phyloP scores from a whole-genome alignment of 2,113 vertebrate genomes.

The Mesembrinibis cayennensis region DNA sequence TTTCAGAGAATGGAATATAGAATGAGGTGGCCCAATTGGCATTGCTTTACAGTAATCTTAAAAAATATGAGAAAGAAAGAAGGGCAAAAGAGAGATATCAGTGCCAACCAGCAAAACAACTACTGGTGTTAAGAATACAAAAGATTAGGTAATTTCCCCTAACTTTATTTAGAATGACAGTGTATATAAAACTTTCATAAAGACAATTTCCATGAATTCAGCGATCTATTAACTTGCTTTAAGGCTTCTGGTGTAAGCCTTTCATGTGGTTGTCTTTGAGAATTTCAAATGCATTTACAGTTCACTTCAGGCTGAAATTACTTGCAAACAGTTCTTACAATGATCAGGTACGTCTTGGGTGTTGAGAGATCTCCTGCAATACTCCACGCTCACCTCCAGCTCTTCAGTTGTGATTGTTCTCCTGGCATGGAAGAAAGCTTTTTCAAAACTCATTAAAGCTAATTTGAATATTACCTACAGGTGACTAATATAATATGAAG shows the following conservation, averaged over 20 bases:
- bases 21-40: neutral
- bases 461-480: neutral
- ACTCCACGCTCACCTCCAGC: neutral
- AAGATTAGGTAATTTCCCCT: neutral
- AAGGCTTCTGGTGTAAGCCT: neutral
- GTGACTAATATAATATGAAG: neutral
- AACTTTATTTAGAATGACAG: neutral
- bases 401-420: neutral
- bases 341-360: neutral
- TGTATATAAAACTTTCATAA: slow-evolving; percentile 13
- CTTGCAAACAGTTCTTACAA: neutral
- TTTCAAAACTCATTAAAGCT: neutral
- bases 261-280: slow-evolving; percentile 4
- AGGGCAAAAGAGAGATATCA: neutral
- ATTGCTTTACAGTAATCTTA: neutral
- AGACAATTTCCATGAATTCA: neutral
- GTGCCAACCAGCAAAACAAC: neutral
- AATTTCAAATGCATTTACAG: neutral
- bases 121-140: neutral
- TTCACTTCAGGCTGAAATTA: slow-evolving; percentile 18
- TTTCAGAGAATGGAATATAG: neutral
- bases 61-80: neutral
- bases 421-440: neutral
- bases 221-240: slow-evolving; percentile 1
- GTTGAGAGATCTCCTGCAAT: neutral